phyloP scores from a whole-genome alignment of 1,140 invertebrate species.

The Sitobion miscanthi region DNA sequence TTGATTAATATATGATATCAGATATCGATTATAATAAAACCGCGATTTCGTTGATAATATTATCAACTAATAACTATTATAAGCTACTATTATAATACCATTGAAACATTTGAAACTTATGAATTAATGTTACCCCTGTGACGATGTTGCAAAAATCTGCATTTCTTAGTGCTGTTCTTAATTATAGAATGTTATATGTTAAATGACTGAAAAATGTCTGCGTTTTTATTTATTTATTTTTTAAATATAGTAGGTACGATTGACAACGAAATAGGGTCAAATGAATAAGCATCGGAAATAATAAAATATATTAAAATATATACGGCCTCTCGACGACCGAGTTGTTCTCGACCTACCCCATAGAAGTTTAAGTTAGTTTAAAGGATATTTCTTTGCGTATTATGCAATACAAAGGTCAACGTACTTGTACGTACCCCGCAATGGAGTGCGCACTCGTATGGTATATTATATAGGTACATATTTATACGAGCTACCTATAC shows the following conservation, averaged over 20 bases:
- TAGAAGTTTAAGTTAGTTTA: background rate
- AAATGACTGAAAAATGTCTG: background rate
- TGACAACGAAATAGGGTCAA: background rate
- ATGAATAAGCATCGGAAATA: background rate
- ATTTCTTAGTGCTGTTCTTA: background rate
- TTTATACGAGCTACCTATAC: background rate
- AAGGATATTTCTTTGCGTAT: background rate
- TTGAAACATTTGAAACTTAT: background rate
- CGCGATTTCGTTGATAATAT: background rate
- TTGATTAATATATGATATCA: too few species aligned
- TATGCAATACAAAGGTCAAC: conserved; percentile 6
- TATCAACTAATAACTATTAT: too few species aligned
- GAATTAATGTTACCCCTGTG: background rate
- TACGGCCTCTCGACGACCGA: background rate
- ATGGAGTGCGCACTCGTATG: background rate
- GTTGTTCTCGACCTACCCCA: background rate
- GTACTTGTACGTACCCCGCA: background rate
- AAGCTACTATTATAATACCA: too few species aligned
- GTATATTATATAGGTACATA: background rate
- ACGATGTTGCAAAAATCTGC: background rate
- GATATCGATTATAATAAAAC: background rate
- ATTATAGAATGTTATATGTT: background rate
- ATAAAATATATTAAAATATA: too few species aligned
- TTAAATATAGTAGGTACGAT: background rate
- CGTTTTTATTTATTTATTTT: background rate